These are phyloP conservation scores for Ips typographus DNA, from an alignment of 1,140 invertebrate genomes.

Conservation along the genomic window DNA sequence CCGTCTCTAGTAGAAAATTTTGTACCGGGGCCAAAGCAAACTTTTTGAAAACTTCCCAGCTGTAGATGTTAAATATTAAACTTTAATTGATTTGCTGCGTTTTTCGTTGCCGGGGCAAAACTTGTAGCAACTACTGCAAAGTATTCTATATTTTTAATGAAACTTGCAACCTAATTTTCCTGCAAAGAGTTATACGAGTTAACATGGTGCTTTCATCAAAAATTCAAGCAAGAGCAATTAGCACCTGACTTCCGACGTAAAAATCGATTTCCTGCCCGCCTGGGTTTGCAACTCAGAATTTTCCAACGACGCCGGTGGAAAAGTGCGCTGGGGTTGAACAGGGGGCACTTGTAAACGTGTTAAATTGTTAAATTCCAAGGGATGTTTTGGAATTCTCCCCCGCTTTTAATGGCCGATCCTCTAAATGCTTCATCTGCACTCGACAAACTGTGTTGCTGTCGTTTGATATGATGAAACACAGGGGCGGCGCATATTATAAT, in stretches of 20 bases:
- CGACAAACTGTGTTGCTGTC: conserved; percentile 32
- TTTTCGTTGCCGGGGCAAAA: no score
- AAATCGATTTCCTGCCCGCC: conserved; percentile 29
- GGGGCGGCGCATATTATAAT: conserved; percentile 1
- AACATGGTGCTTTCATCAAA: conserved; percentile 25
- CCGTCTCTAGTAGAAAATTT: no score
- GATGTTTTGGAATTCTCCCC: conserved; percentile 33
- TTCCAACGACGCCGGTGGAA: conserved; percentile 8
- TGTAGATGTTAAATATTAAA: no score
- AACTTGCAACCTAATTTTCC: no score
- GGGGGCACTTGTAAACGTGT: conserved; percentile 35
- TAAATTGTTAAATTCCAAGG: conserved; percentile 37
- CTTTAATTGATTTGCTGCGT: no score
- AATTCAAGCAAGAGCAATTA: conserved; percentile 29
- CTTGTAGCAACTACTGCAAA: no score
- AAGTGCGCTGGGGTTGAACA: conserved; percentile 18
- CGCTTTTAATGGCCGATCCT: conserved; percentile 32
- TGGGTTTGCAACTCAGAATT: conserved; percentile 14
- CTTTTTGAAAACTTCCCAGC: no score
- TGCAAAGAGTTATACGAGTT: neutral
- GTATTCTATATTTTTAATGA: no score
- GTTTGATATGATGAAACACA: conserved; percentile 28
- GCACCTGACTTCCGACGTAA: conserved; percentile 33
- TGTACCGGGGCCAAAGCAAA: no score
- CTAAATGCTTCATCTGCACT: conserved; percentile 36